Conservation (phyloP, 2,888 invertebrate genomes). For the Drosophila colorata region DNA sequence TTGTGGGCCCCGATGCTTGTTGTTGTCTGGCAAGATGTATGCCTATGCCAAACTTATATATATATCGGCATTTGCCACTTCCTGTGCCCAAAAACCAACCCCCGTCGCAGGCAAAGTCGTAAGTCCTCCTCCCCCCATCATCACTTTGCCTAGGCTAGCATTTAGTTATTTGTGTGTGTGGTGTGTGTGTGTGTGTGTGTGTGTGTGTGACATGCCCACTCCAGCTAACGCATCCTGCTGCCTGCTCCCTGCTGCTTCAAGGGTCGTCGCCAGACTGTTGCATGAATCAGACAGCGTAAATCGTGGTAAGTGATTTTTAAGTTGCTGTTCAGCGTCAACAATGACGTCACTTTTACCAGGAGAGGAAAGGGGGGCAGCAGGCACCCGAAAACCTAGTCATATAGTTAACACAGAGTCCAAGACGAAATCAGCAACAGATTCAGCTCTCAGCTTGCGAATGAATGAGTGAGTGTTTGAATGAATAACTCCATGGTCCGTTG, state of each 20-base stretch:
- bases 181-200: slow-evolving; percentile 9
- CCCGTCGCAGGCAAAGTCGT: slow-evolving; percentile 42
- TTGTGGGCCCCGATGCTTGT: slow-evolving; percentile 29
- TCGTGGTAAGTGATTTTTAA: slow-evolving; percentile 82
- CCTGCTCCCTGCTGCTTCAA: slow-evolving; percentile 30
- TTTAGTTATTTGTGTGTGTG: slow-evolving; percentile 32
- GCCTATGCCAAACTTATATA: slow-evolving; percentile 45
- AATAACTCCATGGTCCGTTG: slow-evolving; percentile 59
- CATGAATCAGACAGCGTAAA: slow-evolving; percentile 80
- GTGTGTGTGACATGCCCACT: slow-evolving; percentile 28
- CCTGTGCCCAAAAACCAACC: slow-evolving; percentile 74
- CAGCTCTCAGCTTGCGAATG: slow-evolving; percentile 23
- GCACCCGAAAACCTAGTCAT: slow-evolving; percentile 15
- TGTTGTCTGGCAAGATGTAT: slow-evolving; percentile 53
- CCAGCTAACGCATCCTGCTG: slow-evolving; percentile 64
- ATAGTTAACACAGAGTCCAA: not conserved
- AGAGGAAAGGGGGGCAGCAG: not conserved
- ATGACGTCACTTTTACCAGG: slow-evolving; percentile 62
- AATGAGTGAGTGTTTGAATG: slow-evolving; percentile 48
- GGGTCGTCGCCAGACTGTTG: slow-evolving; percentile 72
- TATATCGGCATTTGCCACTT: slow-evolving; percentile 80
- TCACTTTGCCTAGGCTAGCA: slow-evolving; percentile 55
- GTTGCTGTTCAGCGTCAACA: slow-evolving; percentile 68
- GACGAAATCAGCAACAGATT: slow-evolving; percentile 37
- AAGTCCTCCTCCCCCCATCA: slow-evolving; percentile 56